These are phyloP conservation scores for Anas flavirostris DNA, from an alignment of 2,797 vertebrate species.

Conservation along the genomic window DNA sequence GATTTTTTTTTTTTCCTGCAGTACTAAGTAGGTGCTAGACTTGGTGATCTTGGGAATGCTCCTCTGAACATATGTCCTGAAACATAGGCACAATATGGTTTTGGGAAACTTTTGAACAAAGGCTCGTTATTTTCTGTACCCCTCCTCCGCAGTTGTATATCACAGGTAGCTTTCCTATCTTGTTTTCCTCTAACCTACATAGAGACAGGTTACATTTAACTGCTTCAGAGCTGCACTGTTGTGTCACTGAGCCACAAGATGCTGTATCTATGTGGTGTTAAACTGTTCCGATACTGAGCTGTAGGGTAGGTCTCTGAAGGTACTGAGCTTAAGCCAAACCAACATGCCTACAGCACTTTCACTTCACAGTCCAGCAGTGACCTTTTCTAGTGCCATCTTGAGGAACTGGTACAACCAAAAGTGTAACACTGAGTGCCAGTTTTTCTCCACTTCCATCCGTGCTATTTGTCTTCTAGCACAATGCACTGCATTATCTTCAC, in stretches of 20 bases:
- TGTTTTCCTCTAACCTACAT: neutral
- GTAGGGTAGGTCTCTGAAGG: fast-evolving
- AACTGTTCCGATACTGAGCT: neutral
- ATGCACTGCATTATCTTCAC: neutral
- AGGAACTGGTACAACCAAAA: neutral
- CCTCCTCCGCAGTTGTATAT: neutral
- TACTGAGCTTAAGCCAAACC: neutral
- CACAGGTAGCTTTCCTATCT: neutral
- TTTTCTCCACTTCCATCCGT: neutral
- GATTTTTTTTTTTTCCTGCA: neutral
- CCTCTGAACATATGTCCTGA: neutral
- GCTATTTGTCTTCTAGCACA: neutral
- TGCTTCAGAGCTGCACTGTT: neutral
- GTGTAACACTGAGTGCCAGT: fast-evolving
- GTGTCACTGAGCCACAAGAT: neutral
- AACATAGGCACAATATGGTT: fast-evolving
- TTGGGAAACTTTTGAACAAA: neutral
- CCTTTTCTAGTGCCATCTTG: neutral
- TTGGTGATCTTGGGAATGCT: neutral
- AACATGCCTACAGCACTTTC: neutral
- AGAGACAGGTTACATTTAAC: neutral
- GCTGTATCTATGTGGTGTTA: neutral
- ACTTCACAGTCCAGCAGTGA: neutral
- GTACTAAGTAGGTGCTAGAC: neutral
- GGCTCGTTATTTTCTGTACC: neutral